A percentile compares a stretch with the other conserved stretches of the same genome.
Conservation (phyloP, 2,888 invertebrate genomes). For the Andrena bucephala region DNA sequence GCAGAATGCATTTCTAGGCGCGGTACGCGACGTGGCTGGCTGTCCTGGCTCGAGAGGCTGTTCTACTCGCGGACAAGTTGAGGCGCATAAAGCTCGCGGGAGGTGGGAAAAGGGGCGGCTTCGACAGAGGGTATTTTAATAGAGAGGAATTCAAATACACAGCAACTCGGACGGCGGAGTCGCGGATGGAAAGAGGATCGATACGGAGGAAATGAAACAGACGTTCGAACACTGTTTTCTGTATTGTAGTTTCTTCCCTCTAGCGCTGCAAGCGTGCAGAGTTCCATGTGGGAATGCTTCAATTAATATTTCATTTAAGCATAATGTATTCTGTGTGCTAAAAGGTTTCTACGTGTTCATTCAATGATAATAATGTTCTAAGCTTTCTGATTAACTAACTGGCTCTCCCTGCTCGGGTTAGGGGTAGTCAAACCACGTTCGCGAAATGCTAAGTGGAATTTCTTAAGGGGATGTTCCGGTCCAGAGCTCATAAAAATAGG, state of each 20-base stretch:
- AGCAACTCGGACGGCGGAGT: conserved; percentile 21
- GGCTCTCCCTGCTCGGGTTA: no score
- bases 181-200: conserved; percentile 18
- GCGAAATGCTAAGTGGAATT: no score
- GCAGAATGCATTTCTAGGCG: conserved; percentile 59
- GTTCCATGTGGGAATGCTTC: no score
- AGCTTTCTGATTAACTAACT: no score
- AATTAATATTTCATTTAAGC: no score
- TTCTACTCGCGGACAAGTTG: conserved; percentile 75
- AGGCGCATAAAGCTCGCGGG: conserved; percentile 61
- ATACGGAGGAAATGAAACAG: conserved; percentile 25
- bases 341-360: no score
- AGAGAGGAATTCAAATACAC: conserved; percentile 35
- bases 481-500: no score
- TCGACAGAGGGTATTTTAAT: conserved; percentile 34
- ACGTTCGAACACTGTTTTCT: not conserved
- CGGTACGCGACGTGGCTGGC: conserved; percentile 45
- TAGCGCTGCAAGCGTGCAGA: not conserved
- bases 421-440: no score
- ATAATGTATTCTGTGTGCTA: no score
- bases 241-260: not conserved
- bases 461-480: no score
- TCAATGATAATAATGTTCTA: no score
- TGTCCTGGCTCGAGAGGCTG: conserved; percentile 61
- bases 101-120: not conserved